Evolutionary conservation across 2,113 vertebrate genomes (phyloP).

Genomic region (Cnemophilus loriae): DNA sequence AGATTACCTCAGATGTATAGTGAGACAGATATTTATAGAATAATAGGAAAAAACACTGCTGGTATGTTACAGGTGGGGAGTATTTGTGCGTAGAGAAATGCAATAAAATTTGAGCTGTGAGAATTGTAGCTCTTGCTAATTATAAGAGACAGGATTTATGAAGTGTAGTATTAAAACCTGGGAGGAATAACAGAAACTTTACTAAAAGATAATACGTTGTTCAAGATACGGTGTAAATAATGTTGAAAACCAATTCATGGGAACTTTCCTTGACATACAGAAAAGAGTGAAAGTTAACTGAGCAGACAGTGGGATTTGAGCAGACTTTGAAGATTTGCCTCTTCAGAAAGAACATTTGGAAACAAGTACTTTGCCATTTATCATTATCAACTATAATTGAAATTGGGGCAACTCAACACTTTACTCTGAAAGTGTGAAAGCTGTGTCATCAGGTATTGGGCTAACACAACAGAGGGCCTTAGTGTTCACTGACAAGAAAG

Average conservation of each 20-base stretch:
- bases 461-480: neutral
- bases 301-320: neutral
- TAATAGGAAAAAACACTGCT: neutral
- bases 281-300: neutral
- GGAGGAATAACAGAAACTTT: neutral
- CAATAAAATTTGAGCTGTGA: neutral
- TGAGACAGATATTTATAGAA: neutral
- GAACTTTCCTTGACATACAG: neutral
- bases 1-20: neutral
- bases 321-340: neutral
- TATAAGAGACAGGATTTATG: neutral
- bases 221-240: neutral
- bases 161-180: neutral
- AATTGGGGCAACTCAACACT: neutral
- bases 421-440: neutral
- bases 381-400: slow-evolving; percentile 1
- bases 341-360: neutral
- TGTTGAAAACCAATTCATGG: neutral
- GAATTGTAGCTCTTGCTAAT: neutral
- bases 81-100: neutral
- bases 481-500: neutral
- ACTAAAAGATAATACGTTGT: neutral
- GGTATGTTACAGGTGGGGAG: neutral
- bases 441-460: neutral
- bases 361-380: neutral